Conservation (phyloP, 2,113 vertebrate genomes). For the Pterocles orientalis region DNA sequence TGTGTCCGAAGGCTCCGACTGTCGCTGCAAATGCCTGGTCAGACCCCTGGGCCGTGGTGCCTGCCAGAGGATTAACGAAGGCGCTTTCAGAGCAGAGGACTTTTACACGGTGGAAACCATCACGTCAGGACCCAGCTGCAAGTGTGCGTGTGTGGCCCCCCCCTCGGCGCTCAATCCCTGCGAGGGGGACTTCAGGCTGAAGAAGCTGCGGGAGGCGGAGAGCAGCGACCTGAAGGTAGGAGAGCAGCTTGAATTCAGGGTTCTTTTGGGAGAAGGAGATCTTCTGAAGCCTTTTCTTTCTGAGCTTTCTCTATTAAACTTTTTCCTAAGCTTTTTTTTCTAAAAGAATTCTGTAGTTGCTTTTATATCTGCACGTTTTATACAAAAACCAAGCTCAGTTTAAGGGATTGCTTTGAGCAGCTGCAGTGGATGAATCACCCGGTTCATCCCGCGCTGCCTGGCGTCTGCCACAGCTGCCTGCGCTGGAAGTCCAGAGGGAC, state of each 20-base stretch:
- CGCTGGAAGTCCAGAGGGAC: not conserved
- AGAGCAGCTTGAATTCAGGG: not conserved
- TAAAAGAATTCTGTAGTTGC: not conserved
- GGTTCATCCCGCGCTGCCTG: not conserved
- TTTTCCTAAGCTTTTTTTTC: not conserved
- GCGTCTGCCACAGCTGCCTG: not conserved
- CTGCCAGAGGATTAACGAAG: slow-evolving; percentile 84
- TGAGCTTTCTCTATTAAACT: not conserved
- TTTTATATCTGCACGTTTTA: not conserved
- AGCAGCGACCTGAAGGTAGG: slow-evolving; percentile 89
- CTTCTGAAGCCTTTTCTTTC: not conserved
- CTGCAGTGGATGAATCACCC: slow-evolving; percentile 14
- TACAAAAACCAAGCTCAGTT: not conserved
- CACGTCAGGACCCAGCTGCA: slow-evolving; percentile 89
- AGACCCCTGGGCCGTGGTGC: slow-evolving; percentile 88
- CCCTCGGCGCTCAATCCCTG: slow-evolving; percentile 92
- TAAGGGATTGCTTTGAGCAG: not conserved
- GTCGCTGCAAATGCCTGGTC: slow-evolving; percentile 92
- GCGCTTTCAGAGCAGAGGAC: slow-evolving; percentile 78
- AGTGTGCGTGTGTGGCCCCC: slow-evolving; percentile 92
- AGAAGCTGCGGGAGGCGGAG: slow-evolving; percentile 85
- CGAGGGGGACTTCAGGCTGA: slow-evolving; percentile 88
- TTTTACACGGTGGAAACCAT: slow-evolving; percentile 94
- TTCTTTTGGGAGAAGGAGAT: not conserved
- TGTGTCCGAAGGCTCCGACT: slow-evolving; percentile 93